Evolutionary conservation across 1,140 invertebrate genomes (phyloP).

Genomic region (Propsilocerus akamusi): DNA sequence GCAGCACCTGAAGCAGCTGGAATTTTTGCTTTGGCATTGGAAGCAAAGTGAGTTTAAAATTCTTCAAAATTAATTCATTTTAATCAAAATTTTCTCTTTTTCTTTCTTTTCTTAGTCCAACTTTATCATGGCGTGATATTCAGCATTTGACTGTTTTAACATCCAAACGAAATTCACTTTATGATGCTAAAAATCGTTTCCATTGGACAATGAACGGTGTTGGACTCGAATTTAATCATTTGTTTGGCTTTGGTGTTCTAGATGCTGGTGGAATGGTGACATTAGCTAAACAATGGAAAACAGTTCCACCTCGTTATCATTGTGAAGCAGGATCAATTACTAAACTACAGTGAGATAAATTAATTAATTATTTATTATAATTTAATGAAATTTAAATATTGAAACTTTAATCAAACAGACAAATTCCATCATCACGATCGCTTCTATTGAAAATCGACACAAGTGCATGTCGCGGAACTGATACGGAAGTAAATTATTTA

Average conservation of each 20-base stretch:
- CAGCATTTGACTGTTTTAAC: conserved; percentile 96
- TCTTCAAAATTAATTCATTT: not conserved
- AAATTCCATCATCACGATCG: conserved; percentile 61
- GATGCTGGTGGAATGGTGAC: conserved; percentile 98
- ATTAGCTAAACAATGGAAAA: conserved; percentile 85
- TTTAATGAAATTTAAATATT: conserved; percentile 5
- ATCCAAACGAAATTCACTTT: conserved; percentile 94
- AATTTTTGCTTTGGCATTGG: conserved; percentile 88
- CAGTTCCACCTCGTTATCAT: conserved; percentile 89
- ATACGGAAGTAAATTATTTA: conserved; percentile 88
- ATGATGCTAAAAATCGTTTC: conserved; percentile 89
- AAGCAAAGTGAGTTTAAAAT: conserved; percentile 81
- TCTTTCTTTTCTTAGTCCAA: conserved; percentile 38
- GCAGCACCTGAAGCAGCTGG: conserved; percentile 98
- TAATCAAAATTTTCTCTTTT: conserved; percentile 12
- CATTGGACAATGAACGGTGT: conserved; percentile 99
- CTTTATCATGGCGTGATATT: conserved; percentile 91
- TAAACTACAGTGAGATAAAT: conserved; percentile 47
- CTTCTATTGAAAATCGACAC: conserved; percentile 80
- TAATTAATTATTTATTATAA: not conserved
- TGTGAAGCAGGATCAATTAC: conserved; percentile 81
- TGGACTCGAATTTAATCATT: conserved; percentile 95
- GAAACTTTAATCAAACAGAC: conserved; percentile 31
- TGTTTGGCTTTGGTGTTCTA: conserved; percentile 95
- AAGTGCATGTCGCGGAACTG: conserved; percentile 69